Percentiles rank a stretch among this genome's conserved stretches.
Conservation (phyloP, 2,888 invertebrate genomes). For the Torymus auratus region DNA sequence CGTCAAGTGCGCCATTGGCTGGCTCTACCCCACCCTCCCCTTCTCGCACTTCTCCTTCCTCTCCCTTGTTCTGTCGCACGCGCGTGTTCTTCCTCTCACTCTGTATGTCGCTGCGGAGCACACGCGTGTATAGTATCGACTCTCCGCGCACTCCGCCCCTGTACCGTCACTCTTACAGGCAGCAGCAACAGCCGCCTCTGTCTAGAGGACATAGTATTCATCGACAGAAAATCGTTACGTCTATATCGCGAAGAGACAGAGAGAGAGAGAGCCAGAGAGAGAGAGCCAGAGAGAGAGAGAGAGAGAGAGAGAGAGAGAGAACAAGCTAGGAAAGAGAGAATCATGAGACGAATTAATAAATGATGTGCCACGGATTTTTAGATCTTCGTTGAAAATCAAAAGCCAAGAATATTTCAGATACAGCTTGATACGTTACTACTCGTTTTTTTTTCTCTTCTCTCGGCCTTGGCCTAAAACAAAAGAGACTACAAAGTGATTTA, state of each 20-base stretch:
- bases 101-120: too few relatives aligned
- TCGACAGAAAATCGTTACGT: conserved; percentile 60
- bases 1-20: conserved; percentile 10
- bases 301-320: too few relatives aligned
- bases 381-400: conserved; percentile 3
- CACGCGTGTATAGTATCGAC: conserved; percentile 28
- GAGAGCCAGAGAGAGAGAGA: too few relatives aligned
- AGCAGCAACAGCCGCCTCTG: background rate
- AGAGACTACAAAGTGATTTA: too few relatives aligned
- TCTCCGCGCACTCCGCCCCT: conserved; percentile 1
- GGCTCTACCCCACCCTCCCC: background rate
- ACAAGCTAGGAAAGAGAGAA: background rate
- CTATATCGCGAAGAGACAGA: background rate
- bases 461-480: too few relatives aligned
- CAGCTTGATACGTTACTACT: too few relatives aligned
- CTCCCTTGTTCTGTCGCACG: too few relatives aligned
- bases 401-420: conserved; percentile 10
- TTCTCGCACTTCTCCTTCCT: too few relatives aligned
- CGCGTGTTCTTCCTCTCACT: too few relatives aligned
- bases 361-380: conserved; percentile 10
- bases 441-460: too few relatives aligned
- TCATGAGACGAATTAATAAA: conserved; percentile 50
- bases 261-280: too few relatives aligned
- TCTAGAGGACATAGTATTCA: conserved; percentile 46
- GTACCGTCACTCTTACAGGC: background rate